These are phyloP conservation scores for Cliona cf. orientalis DNA, from an alignment of 37 sponge, comb jelly and placozoan genomes.

Conservation along the genomic window DNA sequence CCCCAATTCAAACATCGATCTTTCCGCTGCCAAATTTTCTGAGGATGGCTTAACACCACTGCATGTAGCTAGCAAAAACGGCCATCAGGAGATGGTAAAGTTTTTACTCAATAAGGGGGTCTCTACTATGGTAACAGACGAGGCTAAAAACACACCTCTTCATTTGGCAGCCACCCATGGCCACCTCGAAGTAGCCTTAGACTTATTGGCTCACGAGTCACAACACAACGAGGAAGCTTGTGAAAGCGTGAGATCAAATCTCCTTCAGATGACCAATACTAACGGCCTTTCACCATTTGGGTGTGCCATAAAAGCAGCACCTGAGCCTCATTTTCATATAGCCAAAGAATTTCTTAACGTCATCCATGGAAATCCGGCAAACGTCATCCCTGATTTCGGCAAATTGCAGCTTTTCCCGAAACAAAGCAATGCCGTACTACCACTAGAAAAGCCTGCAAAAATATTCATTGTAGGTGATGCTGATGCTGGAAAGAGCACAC, in stretches of 20 bases:
- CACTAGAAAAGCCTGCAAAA: not conserved
- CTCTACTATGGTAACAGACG: not conserved
- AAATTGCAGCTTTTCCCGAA: too few species aligned
- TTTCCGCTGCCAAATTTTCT: too few species aligned
- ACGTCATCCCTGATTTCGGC: too few species aligned
- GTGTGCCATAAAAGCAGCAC: not conserved
- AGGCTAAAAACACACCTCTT: constrained; percentile 4
- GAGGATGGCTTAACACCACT: not conserved
- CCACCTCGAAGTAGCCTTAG: constrained; percentile 1
- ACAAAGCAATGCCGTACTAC: too few species aligned
- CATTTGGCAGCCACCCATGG: constrained; percentile 7
- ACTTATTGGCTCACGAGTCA: too few species aligned
- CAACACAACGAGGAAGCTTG: too few species aligned
- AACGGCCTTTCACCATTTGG: too few species aligned
- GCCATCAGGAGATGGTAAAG: constrained; percentile 12
- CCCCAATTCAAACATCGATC: too few species aligned
- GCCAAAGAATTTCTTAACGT: not conserved
- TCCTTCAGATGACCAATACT: not conserved
- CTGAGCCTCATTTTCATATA: not conserved
- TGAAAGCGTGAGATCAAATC: too few species aligned
- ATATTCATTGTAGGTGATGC: constrained; percentile 21
- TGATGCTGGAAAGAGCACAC: constrained; percentile 21
- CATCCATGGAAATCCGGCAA: not conserved
- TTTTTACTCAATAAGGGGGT: not conserved
- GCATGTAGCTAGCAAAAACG: constrained; percentile 8